phyloP scores from a whole-genome alignment of 2,797 vertebrate genomes.

The Notamacropus eugenii region DNA sequence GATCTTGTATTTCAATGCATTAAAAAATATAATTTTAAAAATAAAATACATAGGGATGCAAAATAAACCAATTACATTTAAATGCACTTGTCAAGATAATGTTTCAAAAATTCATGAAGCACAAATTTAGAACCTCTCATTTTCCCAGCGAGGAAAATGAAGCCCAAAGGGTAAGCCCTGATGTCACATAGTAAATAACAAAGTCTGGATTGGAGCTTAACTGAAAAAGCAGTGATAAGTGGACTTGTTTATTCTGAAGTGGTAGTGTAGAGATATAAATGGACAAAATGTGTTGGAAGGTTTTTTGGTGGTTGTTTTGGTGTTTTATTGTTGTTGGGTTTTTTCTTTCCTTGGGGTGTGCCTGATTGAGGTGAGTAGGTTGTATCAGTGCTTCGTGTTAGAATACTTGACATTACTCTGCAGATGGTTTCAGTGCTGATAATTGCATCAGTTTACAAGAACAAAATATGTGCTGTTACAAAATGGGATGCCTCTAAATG shows the following conservation, averaged over 20 bases:
- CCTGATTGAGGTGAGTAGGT: background rate
- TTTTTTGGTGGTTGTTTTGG: background rate
- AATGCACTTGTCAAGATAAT: background rate
- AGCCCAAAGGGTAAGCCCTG: background rate
- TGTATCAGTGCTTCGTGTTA: background rate
- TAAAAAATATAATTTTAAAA: background rate
- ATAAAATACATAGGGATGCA: background rate
- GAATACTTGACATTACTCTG: background rate
- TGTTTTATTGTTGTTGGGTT: background rate
- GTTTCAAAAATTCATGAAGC: background rate
- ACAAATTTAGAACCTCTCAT: background rate
- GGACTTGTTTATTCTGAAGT: background rate
- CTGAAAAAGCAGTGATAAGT: background rate
- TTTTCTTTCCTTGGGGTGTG: background rate
- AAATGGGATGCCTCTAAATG: background rate
- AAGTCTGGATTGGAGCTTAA: background rate
- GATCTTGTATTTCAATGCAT: background rate
- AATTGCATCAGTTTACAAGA: background rate
- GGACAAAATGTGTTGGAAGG: background rate
- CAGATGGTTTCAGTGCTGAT: background rate
- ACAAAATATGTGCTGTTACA: background rate
- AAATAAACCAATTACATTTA: background rate
- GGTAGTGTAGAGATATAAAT: background rate
- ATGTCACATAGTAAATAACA: background rate
- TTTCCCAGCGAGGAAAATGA: background rate